Percentiles rank a stretch among this genome's conserved stretches.
Evolutionary conservation across 1,140 invertebrate species (phyloP).

Genomic region (Mycetomoellerius zeteki): DNA sequence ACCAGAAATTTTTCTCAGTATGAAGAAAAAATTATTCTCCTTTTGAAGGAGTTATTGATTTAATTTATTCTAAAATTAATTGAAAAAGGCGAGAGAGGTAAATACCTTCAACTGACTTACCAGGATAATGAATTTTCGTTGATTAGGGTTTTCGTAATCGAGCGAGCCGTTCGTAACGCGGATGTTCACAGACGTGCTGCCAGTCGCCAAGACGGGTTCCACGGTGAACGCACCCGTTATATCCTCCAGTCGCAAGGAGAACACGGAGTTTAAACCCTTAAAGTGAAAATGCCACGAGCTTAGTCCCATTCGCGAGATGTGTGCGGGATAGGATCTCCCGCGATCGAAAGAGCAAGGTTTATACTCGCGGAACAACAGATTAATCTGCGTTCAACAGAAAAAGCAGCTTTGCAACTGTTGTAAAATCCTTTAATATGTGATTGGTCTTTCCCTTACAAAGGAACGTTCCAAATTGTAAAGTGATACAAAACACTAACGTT

Average conservation of each 20-base stretch:
- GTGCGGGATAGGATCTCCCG: background rate
- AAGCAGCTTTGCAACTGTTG: no score
- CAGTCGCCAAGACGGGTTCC: constrained; percentile 92
- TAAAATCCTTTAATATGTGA: no score
- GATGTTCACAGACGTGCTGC: constrained; percentile 93
- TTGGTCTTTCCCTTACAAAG: no score
- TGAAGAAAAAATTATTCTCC: background rate
- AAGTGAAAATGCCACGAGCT: background rate
- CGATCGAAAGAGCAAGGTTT: background rate
- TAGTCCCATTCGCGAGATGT: background rate
- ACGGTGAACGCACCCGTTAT: constrained; percentile 94
- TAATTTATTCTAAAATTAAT: background rate
- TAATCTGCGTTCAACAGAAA: no score
- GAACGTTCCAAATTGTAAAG: no score
- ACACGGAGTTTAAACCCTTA: constrained; percentile 93
- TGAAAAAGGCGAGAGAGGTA: background rate
- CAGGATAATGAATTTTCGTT: constrained; percentile 95
- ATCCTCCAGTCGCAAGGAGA: constrained; percentile 92
- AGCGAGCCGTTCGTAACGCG: constrained; percentile 93
- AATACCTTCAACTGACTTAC: constrained; percentile 85
- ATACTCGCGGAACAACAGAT: background rate
- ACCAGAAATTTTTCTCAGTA: no score
- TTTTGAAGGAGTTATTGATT: background rate
- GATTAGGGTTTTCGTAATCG: constrained; percentile 97
- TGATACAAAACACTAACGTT: no score